Conservation (phyloP, 2,797 vertebrate genomes). For the Todus mexicanus region DNA sequence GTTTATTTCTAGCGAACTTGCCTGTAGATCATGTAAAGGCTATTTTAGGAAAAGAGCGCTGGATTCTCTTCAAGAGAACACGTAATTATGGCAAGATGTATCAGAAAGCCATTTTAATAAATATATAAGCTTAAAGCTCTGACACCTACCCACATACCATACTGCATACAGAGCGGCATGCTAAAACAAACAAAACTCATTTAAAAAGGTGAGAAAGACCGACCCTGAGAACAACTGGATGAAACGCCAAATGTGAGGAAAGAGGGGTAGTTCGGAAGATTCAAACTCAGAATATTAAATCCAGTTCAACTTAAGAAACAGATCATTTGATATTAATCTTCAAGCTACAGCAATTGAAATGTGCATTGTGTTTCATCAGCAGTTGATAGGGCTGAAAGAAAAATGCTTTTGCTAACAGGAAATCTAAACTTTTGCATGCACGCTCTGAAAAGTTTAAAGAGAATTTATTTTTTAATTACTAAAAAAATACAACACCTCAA, state of each 20-base stretch:
- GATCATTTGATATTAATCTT: not conserved
- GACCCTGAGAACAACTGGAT: not conserved
- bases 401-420: not conserved
- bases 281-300: not conserved
- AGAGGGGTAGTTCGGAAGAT: not conserved
- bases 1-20: not conserved
- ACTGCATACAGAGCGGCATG: not conserved
- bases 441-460: not conserved
- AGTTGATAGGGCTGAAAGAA: not conserved
- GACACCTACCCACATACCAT: not conserved
- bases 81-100: not conserved
- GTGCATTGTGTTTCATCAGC: not conserved
- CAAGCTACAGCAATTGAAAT: not conserved
- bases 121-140: not conserved
- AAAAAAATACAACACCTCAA: not conserved
- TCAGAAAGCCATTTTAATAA: not conserved
- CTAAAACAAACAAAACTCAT: not conserved
- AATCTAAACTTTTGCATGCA: not conserved
- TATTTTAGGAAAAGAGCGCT: not conserved
- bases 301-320: not conserved
- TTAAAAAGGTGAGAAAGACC: not conserved
- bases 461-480: not conserved
- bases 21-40: fast-evolving
- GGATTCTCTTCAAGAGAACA: not conserved
- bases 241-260: not conserved